Conservation (phyloP, 2,113 vertebrate species). For the Pollachius pollachius region DNA sequence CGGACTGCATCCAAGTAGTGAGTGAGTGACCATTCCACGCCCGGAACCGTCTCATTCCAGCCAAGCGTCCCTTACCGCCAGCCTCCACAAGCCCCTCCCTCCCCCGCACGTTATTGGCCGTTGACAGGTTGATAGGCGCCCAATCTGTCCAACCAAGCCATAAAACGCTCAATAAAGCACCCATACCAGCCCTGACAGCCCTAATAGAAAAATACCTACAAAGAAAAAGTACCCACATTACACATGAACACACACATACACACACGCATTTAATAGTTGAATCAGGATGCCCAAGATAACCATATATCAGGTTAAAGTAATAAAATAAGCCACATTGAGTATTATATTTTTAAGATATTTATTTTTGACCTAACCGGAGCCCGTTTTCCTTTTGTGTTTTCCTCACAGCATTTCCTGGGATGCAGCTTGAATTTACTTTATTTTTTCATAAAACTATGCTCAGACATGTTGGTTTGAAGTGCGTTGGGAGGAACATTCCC, state of each 20-base stretch:
- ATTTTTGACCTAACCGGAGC: background rate
- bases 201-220: slow-evolving; percentile 55
- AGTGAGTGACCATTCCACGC: slow-evolving; percentile 61
- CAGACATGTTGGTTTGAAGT: too few species aligned
- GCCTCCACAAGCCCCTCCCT: slow-evolving; percentile 56
- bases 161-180: slow-evolving; percentile 67
- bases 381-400: slow-evolving; percentile 4
- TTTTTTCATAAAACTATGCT: too few species aligned
- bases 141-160: slow-evolving; percentile 49
- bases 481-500: too few species aligned
- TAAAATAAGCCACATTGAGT: slow-evolving; percentile 2
- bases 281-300: slow-evolving; percentile 42
- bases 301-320: slow-evolving; percentile 30
- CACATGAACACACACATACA: slow-evolving; percentile 7
- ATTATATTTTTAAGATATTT: too few species aligned
- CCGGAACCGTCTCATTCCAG: slow-evolving; percentile 13
- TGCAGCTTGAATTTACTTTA: background rate
- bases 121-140: slow-evolving; percentile 69
- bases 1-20: slow-evolving; percentile 58
- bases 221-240: slow-evolving; percentile 32
- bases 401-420: too few species aligned
- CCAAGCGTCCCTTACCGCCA: slow-evolving; percentile 47
- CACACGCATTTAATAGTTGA: background rate
- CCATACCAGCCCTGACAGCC: slow-evolving; percentile 37
- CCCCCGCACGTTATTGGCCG: slow-evolving; percentile 56